Conservation (phyloP, 2,113 vertebrate species). For the Rhynchopsitta pachyrhyncha region DNA sequence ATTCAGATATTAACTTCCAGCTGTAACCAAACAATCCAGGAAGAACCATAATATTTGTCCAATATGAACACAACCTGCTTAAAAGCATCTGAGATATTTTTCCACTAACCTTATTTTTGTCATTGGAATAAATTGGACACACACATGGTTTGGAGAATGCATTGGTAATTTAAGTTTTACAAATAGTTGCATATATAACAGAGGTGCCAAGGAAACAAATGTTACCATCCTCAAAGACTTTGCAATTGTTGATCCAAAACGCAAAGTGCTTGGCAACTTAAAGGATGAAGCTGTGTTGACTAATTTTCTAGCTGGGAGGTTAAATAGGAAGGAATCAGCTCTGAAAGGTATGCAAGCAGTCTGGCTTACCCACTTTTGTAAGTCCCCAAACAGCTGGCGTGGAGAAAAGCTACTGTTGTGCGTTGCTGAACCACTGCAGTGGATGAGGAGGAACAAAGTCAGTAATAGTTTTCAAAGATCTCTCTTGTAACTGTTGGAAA, state of each 20-base stretch:
- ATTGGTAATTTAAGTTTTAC: neutral
- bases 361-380: slow-evolving; percentile 13
- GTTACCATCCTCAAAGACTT: neutral
- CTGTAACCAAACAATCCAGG: neutral
- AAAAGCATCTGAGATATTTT: neutral
- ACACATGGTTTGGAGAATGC: neutral
- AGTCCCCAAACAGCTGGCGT: slow-evolving; percentile 56
- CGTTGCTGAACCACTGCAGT: neutral
- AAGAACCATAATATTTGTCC: neutral
- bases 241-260: slow-evolving; percentile 19
- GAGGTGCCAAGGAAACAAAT: neutral
- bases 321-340: slow-evolving; percentile 56
- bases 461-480: neutral
- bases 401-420: neutral
- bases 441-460: slow-evolving; percentile 1
- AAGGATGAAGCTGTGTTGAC: slow-evolving; percentile 53
- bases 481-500: neutral
- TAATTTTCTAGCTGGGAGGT: slow-evolving; percentile 68
- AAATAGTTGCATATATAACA: slow-evolving; percentile 10
- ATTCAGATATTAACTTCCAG: neutral
- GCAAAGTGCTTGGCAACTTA: slow-evolving; percentile 52
- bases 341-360: slow-evolving; percentile 59
- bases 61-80: neutral
- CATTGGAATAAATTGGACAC: neutral
- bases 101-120: neutral